phyloP scores from a whole-genome alignment of 2,113 vertebrate species.

The Siniperca chuatsi region DNA sequence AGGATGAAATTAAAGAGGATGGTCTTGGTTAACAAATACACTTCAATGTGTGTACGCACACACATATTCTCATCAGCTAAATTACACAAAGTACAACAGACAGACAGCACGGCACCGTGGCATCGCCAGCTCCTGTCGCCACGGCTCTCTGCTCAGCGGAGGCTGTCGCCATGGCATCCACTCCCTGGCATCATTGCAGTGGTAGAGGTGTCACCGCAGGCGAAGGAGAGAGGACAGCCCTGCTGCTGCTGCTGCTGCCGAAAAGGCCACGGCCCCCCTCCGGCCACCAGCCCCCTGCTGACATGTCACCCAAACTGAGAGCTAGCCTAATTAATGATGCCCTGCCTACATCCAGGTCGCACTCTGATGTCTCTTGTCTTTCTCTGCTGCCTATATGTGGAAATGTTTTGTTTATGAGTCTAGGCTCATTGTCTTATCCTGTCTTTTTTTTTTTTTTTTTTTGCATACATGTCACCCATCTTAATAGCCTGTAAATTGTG shows the following conservation, averaged over 20 bases:
- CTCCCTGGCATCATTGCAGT: slow-evolving; percentile 63
- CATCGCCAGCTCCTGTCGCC: slow-evolving; percentile 74
- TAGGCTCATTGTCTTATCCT: slow-evolving; percentile 5
- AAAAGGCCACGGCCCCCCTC: slow-evolving; percentile 78
- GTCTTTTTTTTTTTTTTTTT: neutral
- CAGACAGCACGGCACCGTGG: slow-evolving; percentile 75
- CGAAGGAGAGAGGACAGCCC: slow-evolving; percentile 59
- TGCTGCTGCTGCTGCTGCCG: slow-evolving; percentile 64
- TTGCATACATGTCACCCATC: slow-evolving; percentile 28
- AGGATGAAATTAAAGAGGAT: slow-evolving; percentile 69
- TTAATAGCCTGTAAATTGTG: slow-evolving; percentile 80
- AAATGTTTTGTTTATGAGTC: neutral
- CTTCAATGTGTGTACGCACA: too few species aligned
- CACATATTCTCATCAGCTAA: neutral
- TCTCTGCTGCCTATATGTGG: slow-evolving; percentile 7
- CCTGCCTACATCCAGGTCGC: slow-evolving; percentile 45
- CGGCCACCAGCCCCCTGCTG: slow-evolving; percentile 51
- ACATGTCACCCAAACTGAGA: slow-evolving; percentile 68
- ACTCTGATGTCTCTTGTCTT: slow-evolving; percentile 17
- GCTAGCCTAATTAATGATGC: slow-evolving; percentile 66
- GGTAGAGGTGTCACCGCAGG: slow-evolving; percentile 72
- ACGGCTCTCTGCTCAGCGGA: slow-evolving; percentile 67
- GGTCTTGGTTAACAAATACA: neutral
- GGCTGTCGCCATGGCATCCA: slow-evolving; percentile 77
- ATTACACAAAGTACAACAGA: slow-evolving; percentile 37